Evolutionary conservation across 2,888 invertebrate genomes (phyloP).

Genomic region (Drosophila diplacantha): DNA sequence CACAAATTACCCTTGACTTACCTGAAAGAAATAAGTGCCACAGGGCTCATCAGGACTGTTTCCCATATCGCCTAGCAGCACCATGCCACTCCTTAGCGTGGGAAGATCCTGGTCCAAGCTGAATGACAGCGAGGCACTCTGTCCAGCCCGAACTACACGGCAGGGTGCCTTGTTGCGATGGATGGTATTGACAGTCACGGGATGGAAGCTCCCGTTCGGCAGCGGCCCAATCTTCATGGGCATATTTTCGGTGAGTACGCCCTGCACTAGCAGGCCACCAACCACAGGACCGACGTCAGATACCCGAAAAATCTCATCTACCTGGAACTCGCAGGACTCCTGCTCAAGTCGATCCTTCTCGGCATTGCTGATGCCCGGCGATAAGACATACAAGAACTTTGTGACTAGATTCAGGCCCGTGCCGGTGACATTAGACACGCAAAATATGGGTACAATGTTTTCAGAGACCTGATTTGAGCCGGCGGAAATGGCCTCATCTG

Average conservation of each 20-base stretch:
- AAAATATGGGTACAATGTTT: slow-evolving; percentile 87
- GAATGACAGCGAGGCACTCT: slow-evolving; percentile 89
- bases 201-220: slow-evolving; percentile 87
- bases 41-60: slow-evolving; percentile 78
- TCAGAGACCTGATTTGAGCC: slow-evolving; percentile 82
- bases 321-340: slow-evolving; percentile 90
- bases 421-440: slow-evolving; percentile 94
- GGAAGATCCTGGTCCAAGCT: slow-evolving; percentile 78
- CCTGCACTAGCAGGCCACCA: slow-evolving; percentile 90
- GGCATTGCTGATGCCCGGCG: slow-evolving; percentile 82
- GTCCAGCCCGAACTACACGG: slow-evolving; percentile 90
- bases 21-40: slow-evolving; percentile 83
- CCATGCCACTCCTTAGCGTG: slow-evolving; percentile 89
- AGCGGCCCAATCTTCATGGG: slow-evolving; percentile 86
- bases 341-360: slow-evolving; percentile 86
- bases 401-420: slow-evolving; percentile 89
- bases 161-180: slow-evolving; percentile 96
- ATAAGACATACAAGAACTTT: slow-evolving; percentile 90
- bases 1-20: slow-evolving; percentile 60
- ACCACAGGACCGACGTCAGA: slow-evolving; percentile 90
- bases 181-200: slow-evolving; percentile 87
- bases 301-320: slow-evolving; percentile 95
- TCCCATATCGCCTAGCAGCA: slow-evolving; percentile 80
- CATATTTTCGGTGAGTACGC: slow-evolving; percentile 91
- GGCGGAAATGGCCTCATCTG: slow-evolving; percentile 87